Evolutionary conservation across 2,797 vertebrate species (phyloP).

Genomic region (Smutsia temminckii): DNA sequence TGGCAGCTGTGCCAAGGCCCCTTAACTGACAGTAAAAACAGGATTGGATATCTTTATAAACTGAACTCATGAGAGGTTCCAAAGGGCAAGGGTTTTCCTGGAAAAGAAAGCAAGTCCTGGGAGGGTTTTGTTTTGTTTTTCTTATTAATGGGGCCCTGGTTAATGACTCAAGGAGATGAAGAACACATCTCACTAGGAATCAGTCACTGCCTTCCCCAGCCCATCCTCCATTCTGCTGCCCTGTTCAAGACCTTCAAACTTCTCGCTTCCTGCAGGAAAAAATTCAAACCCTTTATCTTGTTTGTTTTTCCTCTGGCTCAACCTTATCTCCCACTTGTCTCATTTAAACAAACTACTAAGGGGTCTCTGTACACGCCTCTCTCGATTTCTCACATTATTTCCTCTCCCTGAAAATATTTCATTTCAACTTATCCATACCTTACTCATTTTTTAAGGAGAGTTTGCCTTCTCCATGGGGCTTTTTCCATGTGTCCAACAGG

Average conservation of each 20-base stretch:
- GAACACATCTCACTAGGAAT: conserved; percentile 77
- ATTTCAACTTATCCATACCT: not conserved
- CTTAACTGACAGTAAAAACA: conserved; percentile 41
- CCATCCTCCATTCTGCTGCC: not conserved
- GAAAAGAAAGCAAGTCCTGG: conserved; percentile 76
- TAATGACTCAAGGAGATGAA: conserved; percentile 80
- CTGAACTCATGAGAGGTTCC: conserved; percentile 72
- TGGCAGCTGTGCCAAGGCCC: not conserved
- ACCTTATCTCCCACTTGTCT: not conserved
- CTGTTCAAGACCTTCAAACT: not conserved
- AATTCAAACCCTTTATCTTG: not conserved
- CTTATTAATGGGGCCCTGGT: conserved; percentile 68
- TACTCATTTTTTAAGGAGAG: not conserved
- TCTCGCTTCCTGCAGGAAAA: conserved; percentile 9
- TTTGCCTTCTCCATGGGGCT: not conserved
- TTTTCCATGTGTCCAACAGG: not conserved
- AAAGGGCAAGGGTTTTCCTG: conserved; percentile 78
- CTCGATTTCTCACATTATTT: not conserved
- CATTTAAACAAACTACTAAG: not conserved
- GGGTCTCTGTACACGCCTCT: not conserved
- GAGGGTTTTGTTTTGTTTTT: conserved; percentile 72
- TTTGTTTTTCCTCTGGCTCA: not conserved
- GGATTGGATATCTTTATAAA: conserved; percentile 65
- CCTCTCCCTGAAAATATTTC: not conserved
- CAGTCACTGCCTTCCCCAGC: not conserved